A percentile compares a stretch with the other conserved stretches of the same genome.
Conservation (phyloP, 2,113 vertebrate species). For the Actinemys pallida region DNA sequence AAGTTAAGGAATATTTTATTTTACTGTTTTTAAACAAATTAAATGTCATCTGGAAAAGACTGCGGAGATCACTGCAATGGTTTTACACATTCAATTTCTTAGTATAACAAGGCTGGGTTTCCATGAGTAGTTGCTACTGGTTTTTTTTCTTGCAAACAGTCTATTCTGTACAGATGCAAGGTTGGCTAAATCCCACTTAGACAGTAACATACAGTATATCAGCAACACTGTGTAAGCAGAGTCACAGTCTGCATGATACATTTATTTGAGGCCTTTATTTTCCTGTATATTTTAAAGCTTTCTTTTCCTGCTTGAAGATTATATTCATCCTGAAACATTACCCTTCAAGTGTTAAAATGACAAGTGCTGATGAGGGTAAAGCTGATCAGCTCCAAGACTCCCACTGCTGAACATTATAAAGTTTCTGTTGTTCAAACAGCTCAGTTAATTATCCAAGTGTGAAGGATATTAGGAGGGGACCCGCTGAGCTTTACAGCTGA, state of each 20-base stretch:
- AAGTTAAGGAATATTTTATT: neutral
- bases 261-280: constrained; percentile 56
- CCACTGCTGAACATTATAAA: constrained; percentile 72
- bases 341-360: constrained; percentile 71
- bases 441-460: constrained; percentile 76
- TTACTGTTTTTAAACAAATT: constrained; percentile 31
- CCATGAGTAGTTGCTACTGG: neutral
- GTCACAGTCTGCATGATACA: constrained; percentile 57
- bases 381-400: constrained; percentile 68
- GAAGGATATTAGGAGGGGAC: constrained; percentile 63
- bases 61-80: neutral
- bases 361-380: constrained; percentile 67
- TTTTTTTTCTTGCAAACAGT: constrained; percentile 38
- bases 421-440: constrained; percentile 75
- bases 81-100: neutral
- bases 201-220: constrained; percentile 42
- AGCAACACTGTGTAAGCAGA: constrained; percentile 4
- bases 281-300: constrained; percentile 61
- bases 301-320: constrained; percentile 62
- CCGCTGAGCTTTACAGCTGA: constrained; percentile 61
- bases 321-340: constrained; percentile 67
- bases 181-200: constrained; percentile 54
- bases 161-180: constrained; percentile 45
- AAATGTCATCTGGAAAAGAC: constrained; percentile 8
- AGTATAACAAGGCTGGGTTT: neutral